These are phyloP conservation scores for Cecropterus lyciades DNA, from an alignment of 1,140 invertebrate species.

Conservation along the genomic window DNA sequence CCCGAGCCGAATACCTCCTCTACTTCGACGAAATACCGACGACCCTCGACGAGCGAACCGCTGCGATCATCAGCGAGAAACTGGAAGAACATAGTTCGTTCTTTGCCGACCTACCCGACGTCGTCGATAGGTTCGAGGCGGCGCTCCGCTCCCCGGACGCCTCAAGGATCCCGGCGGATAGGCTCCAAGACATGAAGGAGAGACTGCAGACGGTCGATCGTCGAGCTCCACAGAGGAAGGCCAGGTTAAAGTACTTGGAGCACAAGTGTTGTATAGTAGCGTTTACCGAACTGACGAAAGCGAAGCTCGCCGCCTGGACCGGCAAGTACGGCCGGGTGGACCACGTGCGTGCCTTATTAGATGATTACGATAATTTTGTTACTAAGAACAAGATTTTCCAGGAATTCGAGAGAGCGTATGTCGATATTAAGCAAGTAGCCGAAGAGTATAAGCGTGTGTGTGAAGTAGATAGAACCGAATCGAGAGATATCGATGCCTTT, in stretches of 20 bases:
- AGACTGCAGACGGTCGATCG: slow-evolving; percentile 90
- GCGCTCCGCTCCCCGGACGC: slow-evolving; percentile 86
- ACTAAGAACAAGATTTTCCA: slow-evolving; percentile 96
- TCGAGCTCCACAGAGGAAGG: slow-evolving; percentile 90
- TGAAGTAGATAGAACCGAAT: slow-evolving; percentile 91
- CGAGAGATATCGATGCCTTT: slow-evolving; percentile 91
- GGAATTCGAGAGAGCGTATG: slow-evolving; percentile 96
- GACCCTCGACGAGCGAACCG: slow-evolving; percentile 93
- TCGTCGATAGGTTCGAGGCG: slow-evolving; percentile 90
- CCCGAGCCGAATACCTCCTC: slow-evolving; percentile 93
- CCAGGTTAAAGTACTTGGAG: slow-evolving; percentile 94
- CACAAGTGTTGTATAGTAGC: slow-evolving; percentile 96
- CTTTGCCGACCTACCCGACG: slow-evolving; percentile 92
- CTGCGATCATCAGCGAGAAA: slow-evolving; percentile 93
- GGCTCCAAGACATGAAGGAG: slow-evolving; percentile 91
- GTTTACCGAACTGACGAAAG: slow-evolving; percentile 95
- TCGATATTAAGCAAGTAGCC: slow-evolving; percentile 95
- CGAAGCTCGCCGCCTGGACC: slow-evolving; percentile 94
- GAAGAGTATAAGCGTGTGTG: slow-evolving; percentile 96
- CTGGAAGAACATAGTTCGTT: slow-evolving; percentile 95
- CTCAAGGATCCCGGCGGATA: slow-evolving; percentile 88
- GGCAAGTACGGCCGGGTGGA: slow-evolving; percentile 94
- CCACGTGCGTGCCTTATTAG: slow-evolving; percentile 92
- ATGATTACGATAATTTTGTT: slow-evolving; percentile 96
- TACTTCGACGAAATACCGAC: slow-evolving; percentile 92